These are phyloP conservation scores for Neoarius graeffei DNA, from an alignment of 2,113 vertebrate genomes.

Conservation along the genomic window DNA sequence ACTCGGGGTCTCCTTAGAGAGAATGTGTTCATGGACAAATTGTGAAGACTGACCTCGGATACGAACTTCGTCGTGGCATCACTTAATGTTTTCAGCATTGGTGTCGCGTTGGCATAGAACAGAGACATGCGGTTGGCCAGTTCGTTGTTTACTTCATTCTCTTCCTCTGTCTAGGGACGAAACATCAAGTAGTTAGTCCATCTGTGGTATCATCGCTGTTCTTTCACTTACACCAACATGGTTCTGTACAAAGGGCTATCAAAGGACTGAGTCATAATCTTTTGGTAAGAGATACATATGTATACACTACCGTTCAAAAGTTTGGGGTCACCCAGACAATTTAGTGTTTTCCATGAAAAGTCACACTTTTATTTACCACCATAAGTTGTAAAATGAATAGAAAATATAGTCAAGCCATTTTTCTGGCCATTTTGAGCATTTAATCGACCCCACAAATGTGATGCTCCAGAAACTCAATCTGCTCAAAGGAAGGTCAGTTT, in stretches of 20 bases:
- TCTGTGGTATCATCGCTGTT: neutral
- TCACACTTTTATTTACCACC: no score
- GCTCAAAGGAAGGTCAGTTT: no score
- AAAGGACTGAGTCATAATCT: neutral
- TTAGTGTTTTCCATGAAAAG: no score
- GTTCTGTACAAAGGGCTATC: neutral
- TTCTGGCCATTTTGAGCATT: no score
- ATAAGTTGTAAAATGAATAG: no score
- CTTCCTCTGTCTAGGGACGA: slow-evolving; percentile 79
- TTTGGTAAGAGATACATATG: neutral
- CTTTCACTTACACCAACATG: neutral
- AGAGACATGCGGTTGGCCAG: slow-evolving; percentile 92
- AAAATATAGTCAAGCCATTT: no score
- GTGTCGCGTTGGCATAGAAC: slow-evolving; percentile 89
- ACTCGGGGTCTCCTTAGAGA: neutral
- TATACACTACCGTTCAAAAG: no score
- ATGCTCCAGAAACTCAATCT: no score
- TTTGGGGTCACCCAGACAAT: no score
- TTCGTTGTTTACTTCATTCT: slow-evolving; percentile 90
- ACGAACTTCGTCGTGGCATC: slow-evolving; percentile 88
- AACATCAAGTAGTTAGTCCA: slow-evolving; percentile 8
- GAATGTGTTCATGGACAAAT: neutral
- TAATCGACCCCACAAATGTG: no score
- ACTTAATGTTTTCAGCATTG: slow-evolving; percentile 89
- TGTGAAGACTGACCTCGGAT: slow-evolving; percentile 74